phyloP scores from a whole-genome alignment of 2,797 vertebrate genomes.

The Premnoplex brunnescens region DNA sequence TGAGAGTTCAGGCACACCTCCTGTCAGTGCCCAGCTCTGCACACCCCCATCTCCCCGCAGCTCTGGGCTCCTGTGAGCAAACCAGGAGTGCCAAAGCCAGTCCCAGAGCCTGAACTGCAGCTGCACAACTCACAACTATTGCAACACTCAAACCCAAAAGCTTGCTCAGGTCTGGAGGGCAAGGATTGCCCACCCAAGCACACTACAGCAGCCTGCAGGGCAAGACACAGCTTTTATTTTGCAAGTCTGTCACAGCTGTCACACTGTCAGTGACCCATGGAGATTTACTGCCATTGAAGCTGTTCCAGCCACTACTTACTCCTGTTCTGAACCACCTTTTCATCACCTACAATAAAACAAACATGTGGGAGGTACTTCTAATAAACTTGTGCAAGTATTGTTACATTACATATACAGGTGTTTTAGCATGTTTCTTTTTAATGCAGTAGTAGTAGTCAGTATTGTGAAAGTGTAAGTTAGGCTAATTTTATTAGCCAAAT shows the following conservation, averaged over 20 bases:
- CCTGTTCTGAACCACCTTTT: background rate
- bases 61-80: background rate
- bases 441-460: background rate
- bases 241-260: background rate
- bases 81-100: background rate
- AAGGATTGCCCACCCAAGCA: rapidly evolving
- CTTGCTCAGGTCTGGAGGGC: background rate
- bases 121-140: background rate
- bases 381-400: background rate
- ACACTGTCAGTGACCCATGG: background rate
- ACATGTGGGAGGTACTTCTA: background rate
- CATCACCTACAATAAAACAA: background rate
- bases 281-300: background rate
- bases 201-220: background rate
- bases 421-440: background rate
- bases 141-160: background rate
- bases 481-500: slow-evolving; percentile 1
- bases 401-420: background rate
- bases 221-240: background rate
- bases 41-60: rapidly evolving
- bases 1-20: background rate
- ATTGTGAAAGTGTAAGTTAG: background rate
- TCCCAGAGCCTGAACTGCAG: background rate
- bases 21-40: background rate
- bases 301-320: background rate